Evolutionary conservation across 1,140 invertebrate genomes (phyloP).

Genomic region (Telenomus remus): DNA sequence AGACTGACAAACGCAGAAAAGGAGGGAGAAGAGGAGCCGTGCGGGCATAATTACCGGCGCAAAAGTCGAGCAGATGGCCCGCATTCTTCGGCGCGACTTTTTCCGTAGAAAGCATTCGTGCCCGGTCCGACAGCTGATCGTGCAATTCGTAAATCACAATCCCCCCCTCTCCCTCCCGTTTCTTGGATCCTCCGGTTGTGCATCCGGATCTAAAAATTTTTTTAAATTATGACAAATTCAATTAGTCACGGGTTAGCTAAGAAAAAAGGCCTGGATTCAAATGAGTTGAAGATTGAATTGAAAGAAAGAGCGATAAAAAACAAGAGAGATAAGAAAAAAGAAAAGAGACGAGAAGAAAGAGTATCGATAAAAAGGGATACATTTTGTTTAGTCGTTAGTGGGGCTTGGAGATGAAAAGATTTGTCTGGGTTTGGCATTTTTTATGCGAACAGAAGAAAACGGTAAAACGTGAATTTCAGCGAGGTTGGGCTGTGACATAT

Average conservation of each 20-base stretch:
- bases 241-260: too few species aligned
- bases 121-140: slow-evolving; percentile 24
- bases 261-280: too few species aligned
- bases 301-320: too few species aligned
- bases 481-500: slow-evolving; percentile 64
- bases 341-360: too few species aligned
- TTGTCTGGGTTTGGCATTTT: neutral
- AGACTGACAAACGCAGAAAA: slow-evolving; percentile 29
- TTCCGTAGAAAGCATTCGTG: slow-evolving; percentile 24
- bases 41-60: slow-evolving; percentile 38
- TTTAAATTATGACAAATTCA: too few species aligned
- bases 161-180: neutral
- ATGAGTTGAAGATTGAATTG: too few species aligned
- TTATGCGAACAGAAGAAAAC: neutral
- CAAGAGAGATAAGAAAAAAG: too few species aligned
- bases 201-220: too few species aligned
- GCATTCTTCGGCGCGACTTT: slow-evolving; percentile 31
- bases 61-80: slow-evolving; percentile 50
- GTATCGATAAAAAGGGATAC: too few species aligned
- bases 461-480: slow-evolving; percentile 60
- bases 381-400: too few species aligned
- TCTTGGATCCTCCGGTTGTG: too few species aligned
- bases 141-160: slow-evolving; percentile 10
- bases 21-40: slow-evolving; percentile 1
- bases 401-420: too few species aligned